A percentile compares a stretch with the other conserved stretches of the same genome.
phyloP scores from a whole-genome alignment of 2,797 vertebrate genomes.

The Saxicola maurus region DNA sequence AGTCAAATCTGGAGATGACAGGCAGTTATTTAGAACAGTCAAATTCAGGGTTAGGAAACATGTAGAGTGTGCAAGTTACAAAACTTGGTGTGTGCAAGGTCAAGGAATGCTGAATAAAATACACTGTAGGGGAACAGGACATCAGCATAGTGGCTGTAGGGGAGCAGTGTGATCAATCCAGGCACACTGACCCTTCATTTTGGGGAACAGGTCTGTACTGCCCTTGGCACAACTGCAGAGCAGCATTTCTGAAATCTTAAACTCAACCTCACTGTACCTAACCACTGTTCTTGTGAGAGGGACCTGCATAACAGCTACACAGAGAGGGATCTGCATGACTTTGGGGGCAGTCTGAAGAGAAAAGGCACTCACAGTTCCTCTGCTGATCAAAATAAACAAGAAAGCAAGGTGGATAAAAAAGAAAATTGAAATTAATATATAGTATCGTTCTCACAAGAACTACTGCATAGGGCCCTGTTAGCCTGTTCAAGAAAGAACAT shows the following conservation, averaged over 20 bases:
- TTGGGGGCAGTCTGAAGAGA: neutral
- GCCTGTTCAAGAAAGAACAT: neutral
- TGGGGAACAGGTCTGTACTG: accelerated
- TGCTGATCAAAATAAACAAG: neutral
- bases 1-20: neutral
- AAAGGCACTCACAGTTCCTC: neutral
- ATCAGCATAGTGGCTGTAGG: accelerated
- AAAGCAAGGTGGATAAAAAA: neutral
- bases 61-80: neutral
- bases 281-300: neutral
- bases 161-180: neutral
- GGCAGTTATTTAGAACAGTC: neutral
- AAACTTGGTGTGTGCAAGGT: neutral
- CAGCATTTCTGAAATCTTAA: neutral
- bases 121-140: neutral
- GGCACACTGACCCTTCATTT: neutral
- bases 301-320: neutral
- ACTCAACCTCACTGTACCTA: neutral
- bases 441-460: neutral
- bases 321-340: neutral
- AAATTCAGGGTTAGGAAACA: neutral
- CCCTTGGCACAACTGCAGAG: neutral
- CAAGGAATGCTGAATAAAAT: neutral
- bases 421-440: neutral
- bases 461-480: neutral